Evolutionary conservation across 2,888 invertebrate genomes (phyloP).

Genomic region (Pediacus dermestoides): DNA sequence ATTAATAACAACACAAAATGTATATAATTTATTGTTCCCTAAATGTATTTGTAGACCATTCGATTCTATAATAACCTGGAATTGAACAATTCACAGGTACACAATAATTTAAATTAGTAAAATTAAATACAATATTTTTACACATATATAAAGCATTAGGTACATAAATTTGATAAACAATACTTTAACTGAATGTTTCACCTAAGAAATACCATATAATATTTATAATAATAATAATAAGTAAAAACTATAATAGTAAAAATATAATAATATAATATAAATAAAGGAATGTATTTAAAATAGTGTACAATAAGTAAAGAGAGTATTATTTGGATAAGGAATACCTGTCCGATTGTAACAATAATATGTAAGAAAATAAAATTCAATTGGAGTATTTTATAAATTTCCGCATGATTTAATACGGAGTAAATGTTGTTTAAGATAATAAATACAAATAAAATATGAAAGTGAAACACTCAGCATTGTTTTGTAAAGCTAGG

Average conservation of each 20-base stretch:
- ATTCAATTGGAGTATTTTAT: no score
- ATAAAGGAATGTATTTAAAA: slow-evolving; percentile 31
- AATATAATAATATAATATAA: slow-evolving; percentile 12
- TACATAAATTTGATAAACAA: slow-evolving; percentile 17
- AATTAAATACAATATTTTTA: slow-evolving; percentile 11
- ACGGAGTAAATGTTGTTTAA: no score
- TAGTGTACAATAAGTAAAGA: slow-evolving; percentile 8
- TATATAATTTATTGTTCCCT: slow-evolving; percentile 10
- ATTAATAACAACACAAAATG: slow-evolving; percentile 5
- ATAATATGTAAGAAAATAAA: no score
- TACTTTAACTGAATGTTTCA: slow-evolving; percentile 34
- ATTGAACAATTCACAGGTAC: slow-evolving; percentile 1
- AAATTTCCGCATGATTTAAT: no score
- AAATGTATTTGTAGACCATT: slow-evolving; percentile 11
- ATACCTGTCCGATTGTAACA: no score
- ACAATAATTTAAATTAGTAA: slow-evolving; percentile 6
- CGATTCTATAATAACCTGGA: slow-evolving; percentile 3
- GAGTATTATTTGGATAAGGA: slow-evolving; percentile 9
- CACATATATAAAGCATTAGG: slow-evolving; percentile 10
- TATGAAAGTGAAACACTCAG: slow-evolving; percentile 6
- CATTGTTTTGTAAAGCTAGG: slow-evolving; percentile 1
- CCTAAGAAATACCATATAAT: no score
- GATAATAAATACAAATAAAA: background rate
- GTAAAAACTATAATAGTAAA: no score
- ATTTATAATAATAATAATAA: no score